Conservation (phyloP, 2,797 vertebrate species). For the Carapus acus region DNA sequence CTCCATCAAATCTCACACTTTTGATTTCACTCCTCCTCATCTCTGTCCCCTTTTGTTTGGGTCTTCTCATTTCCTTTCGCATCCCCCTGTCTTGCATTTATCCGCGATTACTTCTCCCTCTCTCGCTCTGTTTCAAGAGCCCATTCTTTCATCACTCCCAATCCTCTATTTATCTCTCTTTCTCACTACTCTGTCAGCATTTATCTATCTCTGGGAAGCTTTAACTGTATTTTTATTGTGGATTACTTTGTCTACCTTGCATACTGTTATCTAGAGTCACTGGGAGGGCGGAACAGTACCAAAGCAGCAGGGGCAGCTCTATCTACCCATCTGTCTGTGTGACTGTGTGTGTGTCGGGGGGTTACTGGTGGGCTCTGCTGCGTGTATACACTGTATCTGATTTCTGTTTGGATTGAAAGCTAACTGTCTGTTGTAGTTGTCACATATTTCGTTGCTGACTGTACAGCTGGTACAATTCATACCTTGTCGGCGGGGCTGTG, state of each 20-base stretch:
- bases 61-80: slow-evolving; percentile 12
- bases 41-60: slow-evolving; percentile 26
- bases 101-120: background rate
- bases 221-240: slow-evolving; percentile 60
- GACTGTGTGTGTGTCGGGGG: slow-evolving; percentile 4
- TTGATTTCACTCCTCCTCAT: slow-evolving; percentile 18
- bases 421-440: slow-evolving; percentile 35
- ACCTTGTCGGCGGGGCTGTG: slow-evolving; percentile 31
- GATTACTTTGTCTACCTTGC: slow-evolving; percentile 70
- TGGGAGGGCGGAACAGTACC: slow-evolving; percentile 67
- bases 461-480: slow-evolving; percentile 31
- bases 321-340: slow-evolving; percentile 32
- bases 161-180: slow-evolving; percentile 28
- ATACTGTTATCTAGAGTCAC: slow-evolving; percentile 68
- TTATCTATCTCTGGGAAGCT: slow-evolving; percentile 59
- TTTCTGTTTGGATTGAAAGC: slow-evolving; percentile 42
- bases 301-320: slow-evolving; percentile 47
- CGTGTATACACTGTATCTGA: slow-evolving; percentile 19
- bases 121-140: background rate
- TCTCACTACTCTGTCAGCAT: slow-evolving; percentile 41
- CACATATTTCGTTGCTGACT: slow-evolving; percentile 27
- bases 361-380: slow-evolving; percentile 20
- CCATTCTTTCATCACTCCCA: slow-evolving; percentile 17
- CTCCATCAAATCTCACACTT: slow-evolving; percentile 18
- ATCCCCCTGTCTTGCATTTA: slow-evolving; percentile 5